These are phyloP conservation scores for Eristalinus sepulchralis DNA, from an alignment of 2,888 invertebrate species.

Conservation along the genomic window DNA sequence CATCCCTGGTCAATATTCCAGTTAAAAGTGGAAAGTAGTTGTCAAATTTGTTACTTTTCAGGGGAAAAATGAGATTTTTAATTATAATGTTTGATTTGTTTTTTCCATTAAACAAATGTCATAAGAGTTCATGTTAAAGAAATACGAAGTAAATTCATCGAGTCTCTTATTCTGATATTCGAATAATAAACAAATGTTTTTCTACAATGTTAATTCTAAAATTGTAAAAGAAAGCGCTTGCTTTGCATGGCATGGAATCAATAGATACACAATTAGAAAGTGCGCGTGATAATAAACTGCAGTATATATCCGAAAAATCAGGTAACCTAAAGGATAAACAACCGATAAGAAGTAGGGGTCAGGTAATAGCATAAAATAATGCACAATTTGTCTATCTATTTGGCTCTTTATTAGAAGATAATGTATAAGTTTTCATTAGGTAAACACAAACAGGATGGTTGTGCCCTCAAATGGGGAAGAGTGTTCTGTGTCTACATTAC, in stretches of 20 bases:
- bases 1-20: too few species aligned
- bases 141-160: too few species aligned
- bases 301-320: background rate
- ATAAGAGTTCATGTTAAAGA: too few species aligned
- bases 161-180: too few species aligned
- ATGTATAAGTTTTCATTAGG: background rate
- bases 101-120: too few species aligned
- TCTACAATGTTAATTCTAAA: background rate
- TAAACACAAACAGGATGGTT: constrained; percentile 79
- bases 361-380: constrained; percentile 13
- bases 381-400: background rate
- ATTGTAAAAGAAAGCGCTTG: background rate
- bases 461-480: constrained; percentile 78
- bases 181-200: background rate
- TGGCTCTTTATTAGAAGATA: too few species aligned
- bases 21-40: too few species aligned
- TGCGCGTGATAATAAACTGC: background rate
- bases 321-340: constrained; percentile 13
- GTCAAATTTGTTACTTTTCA: too few species aligned
- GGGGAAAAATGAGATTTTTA: too few species aligned
- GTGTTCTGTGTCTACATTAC: constrained; percentile 82
- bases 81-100: too few species aligned
- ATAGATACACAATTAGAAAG: constrained; percentile 25
- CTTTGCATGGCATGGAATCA: constrained; percentile 52
- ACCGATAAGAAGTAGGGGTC: constrained; percentile 6